Evolutionary conservation across 1,140 invertebrate species (phyloP), one percentile per base, ranked within the genome.

Genomic region (Cepaea nemoralis): DNA sequence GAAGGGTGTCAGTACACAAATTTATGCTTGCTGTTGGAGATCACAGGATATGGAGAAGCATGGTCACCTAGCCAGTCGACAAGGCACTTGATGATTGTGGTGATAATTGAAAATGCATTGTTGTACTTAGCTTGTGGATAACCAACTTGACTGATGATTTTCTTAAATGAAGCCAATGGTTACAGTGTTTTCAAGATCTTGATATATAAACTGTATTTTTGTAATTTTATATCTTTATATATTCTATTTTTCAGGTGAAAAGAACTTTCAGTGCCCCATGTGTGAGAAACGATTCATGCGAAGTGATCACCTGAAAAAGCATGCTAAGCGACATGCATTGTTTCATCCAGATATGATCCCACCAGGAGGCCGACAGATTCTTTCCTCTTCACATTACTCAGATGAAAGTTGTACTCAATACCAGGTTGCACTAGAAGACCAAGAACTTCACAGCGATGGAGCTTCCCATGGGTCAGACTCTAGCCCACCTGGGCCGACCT

Each of bases 251-350:
- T 55, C 50, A 55, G 92, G 92, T 3, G 98, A 99, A 90, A 98
- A 99, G 91, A 97, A 97, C 89, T 99, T 99, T 91, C 94, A 93
- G 0, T 99, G 98, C 89, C 91, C 92, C 14, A 94, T 96, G 24
- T 99, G 98, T 90, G 94, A 94, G 81, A 94, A 97, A 85, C 94
- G 96, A 75, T 99, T 99, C 92, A 98, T 99, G 96, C 94, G 98
- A 67, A 98, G 91, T 80, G 91, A 92, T 78, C 91, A 92, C 84
- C 84, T 92, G 12, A 89, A 88, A 69, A 92, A 92, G 81, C 91
- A 92, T 83, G 90, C 88, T 16, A 39, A 93, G 90, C 39, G 91
- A 86, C 81, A 93, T 83, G 87, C 89, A 33, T 85, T 87, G 31
- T 90, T 89, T 82, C 84, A 88, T 40, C 87, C 87, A 42, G 83